Percentiles rank a stretch among this genome's conserved stretches.
Conservation (phyloP, 2,888 invertebrate species). For the Phalera bucephala region DNA sequence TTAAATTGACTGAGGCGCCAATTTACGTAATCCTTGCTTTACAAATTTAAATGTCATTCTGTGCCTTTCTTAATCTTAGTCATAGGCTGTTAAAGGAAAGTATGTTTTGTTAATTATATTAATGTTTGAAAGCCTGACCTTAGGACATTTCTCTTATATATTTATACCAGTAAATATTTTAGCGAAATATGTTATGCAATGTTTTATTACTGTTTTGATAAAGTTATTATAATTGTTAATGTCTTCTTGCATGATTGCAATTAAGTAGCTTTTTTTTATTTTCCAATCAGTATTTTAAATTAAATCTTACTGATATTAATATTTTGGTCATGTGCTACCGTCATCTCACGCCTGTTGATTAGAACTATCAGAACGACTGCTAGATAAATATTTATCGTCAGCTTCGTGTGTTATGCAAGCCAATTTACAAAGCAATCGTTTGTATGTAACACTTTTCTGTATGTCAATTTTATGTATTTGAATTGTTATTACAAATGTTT, state of each 20-base stretch:
- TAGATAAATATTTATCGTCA: conserved; percentile 37
- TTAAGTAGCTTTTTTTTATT: too few relatives aligned
- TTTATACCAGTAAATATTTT: neutral
- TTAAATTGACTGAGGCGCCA: neutral
- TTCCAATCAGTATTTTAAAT: neutral
- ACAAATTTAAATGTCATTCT: neutral
- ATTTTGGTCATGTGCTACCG: neutral
- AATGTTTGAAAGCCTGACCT: neutral
- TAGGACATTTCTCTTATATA: neutral
- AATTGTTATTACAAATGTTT: conserved; percentile 21
- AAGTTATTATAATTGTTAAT: neutral
- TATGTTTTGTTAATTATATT: too few relatives aligned
- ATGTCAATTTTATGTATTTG: conserved; percentile 9
- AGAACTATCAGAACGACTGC: conserved; percentile 27
- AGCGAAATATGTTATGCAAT: neutral
- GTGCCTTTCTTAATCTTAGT: neutral
- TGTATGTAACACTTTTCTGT: conserved; percentile 15
- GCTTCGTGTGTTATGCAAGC: conserved; percentile 35
- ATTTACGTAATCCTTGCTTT: neutral
- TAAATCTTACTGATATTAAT: too few relatives aligned
- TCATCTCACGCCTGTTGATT: conserved; percentile 1
- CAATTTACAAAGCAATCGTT: conserved; percentile 22
- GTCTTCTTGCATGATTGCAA: neutral
- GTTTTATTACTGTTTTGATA: neutral
- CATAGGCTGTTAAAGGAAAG: neutral